Evolutionary conservation across 2,113 vertebrate species (phyloP).

Genomic region (Gymnarchus niloticus): DNA sequence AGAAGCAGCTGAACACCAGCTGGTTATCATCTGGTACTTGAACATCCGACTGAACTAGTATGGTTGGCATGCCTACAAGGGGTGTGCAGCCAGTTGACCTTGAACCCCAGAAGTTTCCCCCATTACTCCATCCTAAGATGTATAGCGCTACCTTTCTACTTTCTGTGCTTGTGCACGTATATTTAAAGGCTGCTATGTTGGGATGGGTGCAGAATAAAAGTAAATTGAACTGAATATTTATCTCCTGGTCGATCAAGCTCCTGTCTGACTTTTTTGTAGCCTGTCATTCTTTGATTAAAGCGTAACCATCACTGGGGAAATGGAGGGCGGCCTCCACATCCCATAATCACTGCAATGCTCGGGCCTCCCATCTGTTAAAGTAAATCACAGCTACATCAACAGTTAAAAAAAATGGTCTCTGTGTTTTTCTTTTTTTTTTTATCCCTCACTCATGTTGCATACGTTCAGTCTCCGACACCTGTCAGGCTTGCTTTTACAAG

Average conservation of each 20-base stretch:
- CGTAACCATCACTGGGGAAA: slow-evolving; percentile 28
- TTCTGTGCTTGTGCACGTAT: neutral
- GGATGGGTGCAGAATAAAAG: neutral
- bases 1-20: neutral
- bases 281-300: slow-evolving; percentile 24
- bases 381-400: slow-evolving; percentile 32
- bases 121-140: neutral
- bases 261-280: neutral
- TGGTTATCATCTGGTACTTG: neutral
- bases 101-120: neutral
- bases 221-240: neutral
- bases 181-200: neutral
- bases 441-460: slow-evolving; percentile 27
- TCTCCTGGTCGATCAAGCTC: neutral
- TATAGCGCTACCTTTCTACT: too few species aligned
- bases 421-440: slow-evolving; percentile 25
- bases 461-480: slow-evolving; percentile 51
- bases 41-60: neutral
- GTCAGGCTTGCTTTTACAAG: slow-evolving; percentile 44
- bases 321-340: neutral
- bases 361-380: slow-evolving; percentile 32
- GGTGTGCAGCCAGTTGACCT: neutral
- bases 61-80: too few species aligned
- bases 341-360: slow-evolving; percentile 13
- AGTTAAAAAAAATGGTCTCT: slow-evolving; percentile 28